Base-by-base conservation (phyloP, 2,888 invertebrate genomes). In the Apodemia mormo region DNA sequence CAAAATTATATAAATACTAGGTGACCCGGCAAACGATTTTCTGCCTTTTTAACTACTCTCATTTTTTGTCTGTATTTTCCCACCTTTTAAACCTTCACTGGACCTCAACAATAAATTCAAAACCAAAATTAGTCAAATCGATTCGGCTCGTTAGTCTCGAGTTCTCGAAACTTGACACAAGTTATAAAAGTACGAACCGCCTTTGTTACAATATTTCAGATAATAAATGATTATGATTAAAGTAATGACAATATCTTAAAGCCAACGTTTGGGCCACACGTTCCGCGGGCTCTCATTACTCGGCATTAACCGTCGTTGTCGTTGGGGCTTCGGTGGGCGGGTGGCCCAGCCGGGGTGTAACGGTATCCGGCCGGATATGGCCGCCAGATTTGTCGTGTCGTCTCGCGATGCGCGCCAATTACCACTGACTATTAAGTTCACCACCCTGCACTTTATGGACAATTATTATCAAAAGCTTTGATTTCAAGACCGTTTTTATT, bases 311-410 rank as follows among this genome's bases (percentile, higher is more conserved):
- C 54, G 52, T 65, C 14, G 68, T 54, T 45, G 33, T 12, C 45
- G 66, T 49, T 56, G 65, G 68, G 52, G 65, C 40, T 68, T 65
- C 67, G 70, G 72, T 69, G 72, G 72, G 64, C 72, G 70, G 66
- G 66, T 66, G 54, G 71, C 69, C 71, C 72, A 76, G 66, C 71
- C 75, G 77, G 75, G 74, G 79, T 78, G 82, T 79, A 80, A 80
- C 81, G 79, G 78, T 80, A 80, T 77, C 82, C 80, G 81, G 79
- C 81, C 83, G 86, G 86, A 86, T 87, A 85, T 83, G 85, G 83
- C 83, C 84, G 86, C 84, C 86, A 84, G 86, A 88, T 88, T 87
- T 88, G 88, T 87, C 87, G 87, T 81, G 78, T 82, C 81, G 69
- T 71, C 83, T 82, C 81, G 81, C 82, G 81, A 81, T 45, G 45